These are phyloP conservation scores for Scaptodrosophila latifasciaeformis DNA, from an alignment of 2,888 invertebrate genomes.

Conservation along the genomic window DNA sequence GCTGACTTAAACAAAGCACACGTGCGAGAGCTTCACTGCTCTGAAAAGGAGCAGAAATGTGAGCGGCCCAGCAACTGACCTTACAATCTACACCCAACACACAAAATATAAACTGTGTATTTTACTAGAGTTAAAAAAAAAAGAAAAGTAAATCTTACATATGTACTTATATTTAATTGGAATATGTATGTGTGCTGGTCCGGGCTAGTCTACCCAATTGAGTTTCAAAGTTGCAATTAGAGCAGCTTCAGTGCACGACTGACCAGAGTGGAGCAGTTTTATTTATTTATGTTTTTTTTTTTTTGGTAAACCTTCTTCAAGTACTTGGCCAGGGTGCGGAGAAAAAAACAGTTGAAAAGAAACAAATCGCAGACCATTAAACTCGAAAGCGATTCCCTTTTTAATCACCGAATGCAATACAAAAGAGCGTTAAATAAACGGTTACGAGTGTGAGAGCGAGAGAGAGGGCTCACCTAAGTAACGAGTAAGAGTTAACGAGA, in stretches of 20 bases:
- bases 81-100: constrained; percentile 25
- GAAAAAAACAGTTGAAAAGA: constrained; percentile 23
- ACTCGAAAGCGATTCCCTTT: constrained; percentile 25
- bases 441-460: neutral
- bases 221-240: constrained; percentile 66
- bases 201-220: constrained; percentile 45
- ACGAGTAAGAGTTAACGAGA: no score
- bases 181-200: constrained; percentile 9
- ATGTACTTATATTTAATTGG: constrained; percentile 60
- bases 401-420: neutral
- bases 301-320: no score
- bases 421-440: neutral
- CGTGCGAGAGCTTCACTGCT: constrained; percentile 38
- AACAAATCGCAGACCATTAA: constrained; percentile 60
- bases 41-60: neutral
- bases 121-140: neutral
- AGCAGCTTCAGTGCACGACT: constrained; percentile 50
- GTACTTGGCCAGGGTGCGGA: neutral
- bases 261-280: constrained; percentile 17
- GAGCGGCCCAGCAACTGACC: constrained; percentile 36
- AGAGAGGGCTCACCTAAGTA: no score
- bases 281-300: no score
- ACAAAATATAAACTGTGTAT: constrained; percentile 30
- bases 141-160: no score
- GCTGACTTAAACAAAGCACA: constrained; percentile 50